A percentile compares a stretch with the other conserved stretches of the same genome.
These are phyloP conservation scores for Hylaeus volcanicus DNA, from an alignment of 1,140 invertebrate genomes.

Conservation along the genomic window DNA sequence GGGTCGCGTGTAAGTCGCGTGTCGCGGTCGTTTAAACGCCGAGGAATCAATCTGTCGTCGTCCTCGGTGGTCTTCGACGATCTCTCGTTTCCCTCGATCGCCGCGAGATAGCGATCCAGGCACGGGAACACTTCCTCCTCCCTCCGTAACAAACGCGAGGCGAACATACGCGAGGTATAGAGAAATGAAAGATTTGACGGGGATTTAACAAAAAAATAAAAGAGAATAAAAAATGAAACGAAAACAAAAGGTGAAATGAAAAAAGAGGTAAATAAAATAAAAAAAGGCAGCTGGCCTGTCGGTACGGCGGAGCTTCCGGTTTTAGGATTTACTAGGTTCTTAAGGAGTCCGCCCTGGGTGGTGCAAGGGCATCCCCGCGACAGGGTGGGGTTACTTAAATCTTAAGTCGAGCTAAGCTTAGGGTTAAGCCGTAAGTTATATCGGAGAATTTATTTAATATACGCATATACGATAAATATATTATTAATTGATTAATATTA, in stretches of 20 bases:
- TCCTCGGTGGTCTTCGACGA: no score
- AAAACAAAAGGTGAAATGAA: conserved; percentile 18
- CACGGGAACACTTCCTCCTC: no score
- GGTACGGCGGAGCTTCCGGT: conserved; percentile 74
- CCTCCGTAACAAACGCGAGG: no score
- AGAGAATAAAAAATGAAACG: conserved; percentile 14
- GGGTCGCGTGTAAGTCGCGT: no score
- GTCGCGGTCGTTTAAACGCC: no score
- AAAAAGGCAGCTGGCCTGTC: conserved; percentile 76
- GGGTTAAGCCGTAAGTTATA: conserved; percentile 66
- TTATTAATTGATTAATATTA: conserved; percentile 48
- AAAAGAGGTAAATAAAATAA: conserved; percentile 64
- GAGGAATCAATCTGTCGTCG: no score
- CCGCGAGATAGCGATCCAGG: no score
- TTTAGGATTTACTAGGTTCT: conserved; percentile 76
- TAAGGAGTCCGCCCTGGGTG: conserved; percentile 72
- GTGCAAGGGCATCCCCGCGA: conserved; percentile 67
- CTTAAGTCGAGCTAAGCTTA: conserved; percentile 68
- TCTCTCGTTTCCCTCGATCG: no score
- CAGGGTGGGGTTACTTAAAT: conserved; percentile 67
- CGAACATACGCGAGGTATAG: no score
- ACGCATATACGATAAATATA: conserved; percentile 58
- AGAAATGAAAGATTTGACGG: neutral
- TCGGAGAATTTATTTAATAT: conserved; percentile 65
- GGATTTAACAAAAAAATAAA: neutral